Base-by-base conservation (phyloP, 1,140 invertebrate genomes). In the Pogonomyrmex barbatus region DNA sequence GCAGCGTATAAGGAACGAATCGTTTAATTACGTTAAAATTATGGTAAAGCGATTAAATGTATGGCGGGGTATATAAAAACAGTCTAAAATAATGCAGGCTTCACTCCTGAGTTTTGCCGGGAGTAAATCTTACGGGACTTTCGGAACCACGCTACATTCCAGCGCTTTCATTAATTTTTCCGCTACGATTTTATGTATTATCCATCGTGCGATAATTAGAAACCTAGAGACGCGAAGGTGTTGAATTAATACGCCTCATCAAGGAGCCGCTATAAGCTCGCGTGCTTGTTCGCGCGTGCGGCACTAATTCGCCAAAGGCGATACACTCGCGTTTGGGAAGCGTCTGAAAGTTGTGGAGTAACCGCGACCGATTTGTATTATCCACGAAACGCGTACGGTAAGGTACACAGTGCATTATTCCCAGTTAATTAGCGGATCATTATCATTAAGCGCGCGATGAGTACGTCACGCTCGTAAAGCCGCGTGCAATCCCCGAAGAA, bases 241-340 rank as follows among this genome's bases (percentile, higher is more conserved):
- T 75, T 81, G 58, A 88, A 86, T 81, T 86, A 86, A 88, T 52
- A 63, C 58, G 45, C 52, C 68, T 68, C 87, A 85, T 73, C 42
- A 78, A 58, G 58, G 39, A 67, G 42, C n/a, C 30, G 42, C 60
- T 45, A 56, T 30, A 33, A 45, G 17, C 39, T 67, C 78, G 67
- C 17, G 52, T 86, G 65, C 47, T 65, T 60, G 47, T 33, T 10
- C 17, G 62, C 81, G 73, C 45, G 75, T 45, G 47, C 45, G 67
- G 56, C 39, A 65, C 67, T 68, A 87, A 89, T 87, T 88, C 63
- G 33, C 71, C 24, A 3, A 85, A 85, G 50, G 17, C 71, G 47
- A 78, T 65, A 52, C 17, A 67, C 30, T 54, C n/a, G 58, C 45
- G 9, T 84, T 84, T 36, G 9, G 68, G 24, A 47, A 12, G 5